A percentile compares a stretch with the other conserved stretches of the same genome.
These are phyloP conservation scores for Protodeltote pygarga DNA, from an alignment of 2,888 invertebrate genomes.

Conservation along the genomic window DNA sequence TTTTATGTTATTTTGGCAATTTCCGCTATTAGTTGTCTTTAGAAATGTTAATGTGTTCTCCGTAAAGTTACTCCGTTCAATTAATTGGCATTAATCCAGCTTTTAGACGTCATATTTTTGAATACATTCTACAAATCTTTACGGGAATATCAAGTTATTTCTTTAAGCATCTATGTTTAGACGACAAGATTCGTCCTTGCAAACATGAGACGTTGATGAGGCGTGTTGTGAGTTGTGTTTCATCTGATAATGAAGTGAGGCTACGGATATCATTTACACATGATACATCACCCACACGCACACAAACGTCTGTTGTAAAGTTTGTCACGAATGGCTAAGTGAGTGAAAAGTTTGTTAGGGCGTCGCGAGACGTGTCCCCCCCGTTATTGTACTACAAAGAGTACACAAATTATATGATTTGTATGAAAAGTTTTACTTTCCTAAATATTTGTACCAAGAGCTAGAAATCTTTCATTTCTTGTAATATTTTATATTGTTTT, in stretches of 20 bases:
- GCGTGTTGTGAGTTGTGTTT: conserved; percentile 40
- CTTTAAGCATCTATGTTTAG: not conserved
- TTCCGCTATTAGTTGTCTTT: conserved; percentile 8
- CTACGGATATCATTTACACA: conserved; percentile 27
- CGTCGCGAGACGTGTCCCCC: conserved; percentile 23
- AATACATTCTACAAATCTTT: no score
- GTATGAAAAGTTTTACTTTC: conserved; percentile 18
- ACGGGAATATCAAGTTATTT: not conserved
- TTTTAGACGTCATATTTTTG: no score
- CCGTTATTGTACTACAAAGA: conserved; percentile 38
- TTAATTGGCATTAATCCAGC: not conserved
- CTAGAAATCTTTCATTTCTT: conserved; percentile 15
- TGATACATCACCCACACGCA: conserved; percentile 4
- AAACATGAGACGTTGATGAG: conserved; percentile 45
- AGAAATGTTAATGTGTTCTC: no score
- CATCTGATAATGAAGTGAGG: conserved; percentile 53
- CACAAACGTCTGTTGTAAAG: conserved; percentile 30
- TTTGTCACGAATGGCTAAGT: conserved; percentile 25
- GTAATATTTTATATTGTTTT: no score
- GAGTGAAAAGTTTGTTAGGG: conserved; percentile 45
- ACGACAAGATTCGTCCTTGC: conserved; percentile 5
- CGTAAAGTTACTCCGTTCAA: not conserved
- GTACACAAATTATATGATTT: conserved; percentile 9
- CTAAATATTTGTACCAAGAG: conserved; percentile 26
- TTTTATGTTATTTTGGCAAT: conserved; percentile 36